Conservation (phyloP, 1,140 invertebrate genomes). For the Armadillidium nasatum region DNA sequence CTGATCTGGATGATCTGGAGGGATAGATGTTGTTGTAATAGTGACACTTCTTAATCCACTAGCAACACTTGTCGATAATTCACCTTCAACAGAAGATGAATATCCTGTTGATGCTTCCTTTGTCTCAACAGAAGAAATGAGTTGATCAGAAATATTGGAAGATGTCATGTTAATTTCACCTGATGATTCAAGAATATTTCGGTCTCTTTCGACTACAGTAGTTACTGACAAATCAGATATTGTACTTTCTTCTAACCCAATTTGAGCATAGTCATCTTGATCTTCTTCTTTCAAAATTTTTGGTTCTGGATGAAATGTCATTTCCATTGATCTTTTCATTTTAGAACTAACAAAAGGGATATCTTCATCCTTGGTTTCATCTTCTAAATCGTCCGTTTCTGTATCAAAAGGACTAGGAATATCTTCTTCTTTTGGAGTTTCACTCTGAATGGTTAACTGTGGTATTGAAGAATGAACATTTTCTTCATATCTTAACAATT, state of each 20-base stretch:
- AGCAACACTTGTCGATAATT: constrained; percentile 29
- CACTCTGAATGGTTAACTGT: constrained; percentile 42
- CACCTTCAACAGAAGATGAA: constrained; percentile 31
- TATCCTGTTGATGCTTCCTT: constrained; percentile 27
- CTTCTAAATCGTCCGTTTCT: constrained; percentile 51
- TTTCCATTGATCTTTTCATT: constrained; percentile 83
- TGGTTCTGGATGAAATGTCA: constrained; percentile 74
- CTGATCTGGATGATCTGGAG: constrained; percentile 50
- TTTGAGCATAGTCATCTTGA: constrained; percentile 31
- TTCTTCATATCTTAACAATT: constrained; percentile 35
- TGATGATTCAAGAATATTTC: constrained; percentile 25
- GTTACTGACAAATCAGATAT: constrained; percentile 53
- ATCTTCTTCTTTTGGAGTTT: constrained; percentile 44
- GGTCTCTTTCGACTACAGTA: constrained; percentile 55
- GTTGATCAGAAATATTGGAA: constrained; percentile 47
- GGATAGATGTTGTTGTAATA: constrained; percentile 54
- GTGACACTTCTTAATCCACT: constrained; percentile 52
- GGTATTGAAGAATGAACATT: constrained; percentile 34
- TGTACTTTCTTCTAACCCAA: constrained; percentile 44
- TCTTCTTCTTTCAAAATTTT: constrained; percentile 48
- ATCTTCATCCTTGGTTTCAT: constrained; percentile 44
- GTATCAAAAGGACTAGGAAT: constrained; percentile 45
- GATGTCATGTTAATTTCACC: constrained; percentile 28
- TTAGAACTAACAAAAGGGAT: constrained; percentile 40
- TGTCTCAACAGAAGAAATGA: constrained; percentile 41